Evolutionary conservation across 1,140 invertebrate species (phyloP).

Genomic region (Meloidogyne floridensis): DNA sequence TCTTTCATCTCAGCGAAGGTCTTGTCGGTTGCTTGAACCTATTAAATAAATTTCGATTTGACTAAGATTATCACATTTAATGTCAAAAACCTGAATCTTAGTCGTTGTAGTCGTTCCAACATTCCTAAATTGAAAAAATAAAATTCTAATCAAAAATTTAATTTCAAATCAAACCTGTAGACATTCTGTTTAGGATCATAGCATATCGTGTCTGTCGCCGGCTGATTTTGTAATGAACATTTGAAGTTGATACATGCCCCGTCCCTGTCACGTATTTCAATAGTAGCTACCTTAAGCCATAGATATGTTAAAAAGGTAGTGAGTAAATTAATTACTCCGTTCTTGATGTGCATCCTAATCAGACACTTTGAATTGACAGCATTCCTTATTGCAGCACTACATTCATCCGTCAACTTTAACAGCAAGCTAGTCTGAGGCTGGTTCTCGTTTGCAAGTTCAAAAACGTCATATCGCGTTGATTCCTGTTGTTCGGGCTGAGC

Average conservation of each 20-base stretch:
- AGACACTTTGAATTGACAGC: conserved; percentile 17
- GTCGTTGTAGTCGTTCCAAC: conserved; percentile 25
- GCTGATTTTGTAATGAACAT: conserved; percentile 33
- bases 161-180: conserved; percentile 10
- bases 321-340: conserved; percentile 18
- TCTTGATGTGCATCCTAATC: conserved; percentile 23
- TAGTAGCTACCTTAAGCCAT: conserved; percentile 22
- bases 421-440: conserved; percentile 15
- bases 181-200: conserved; percentile 27
- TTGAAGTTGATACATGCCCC: conserved; percentile 10
- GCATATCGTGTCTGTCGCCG: conserved; percentile 25
- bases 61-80: not conserved
- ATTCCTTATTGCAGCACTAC: conserved; percentile 32
- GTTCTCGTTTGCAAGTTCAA: conserved; percentile 27
- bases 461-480: conserved; percentile 1
- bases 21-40: conserved; percentile 50
- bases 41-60: not conserved
- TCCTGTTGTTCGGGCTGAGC: not conserved
- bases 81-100: conserved; percentile 18
- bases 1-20: conserved; percentile 47
- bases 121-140: not conserved
- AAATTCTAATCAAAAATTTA: too few species aligned
- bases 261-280: conserved; percentile 14
- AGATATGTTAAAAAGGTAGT: not conserved
- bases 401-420: conserved; percentile 40